These are phyloP conservation scores for Imbricaverruca yamaguchii DNA, from an alignment of 2,888 invertebrate genomes.

Conservation along the genomic window DNA sequence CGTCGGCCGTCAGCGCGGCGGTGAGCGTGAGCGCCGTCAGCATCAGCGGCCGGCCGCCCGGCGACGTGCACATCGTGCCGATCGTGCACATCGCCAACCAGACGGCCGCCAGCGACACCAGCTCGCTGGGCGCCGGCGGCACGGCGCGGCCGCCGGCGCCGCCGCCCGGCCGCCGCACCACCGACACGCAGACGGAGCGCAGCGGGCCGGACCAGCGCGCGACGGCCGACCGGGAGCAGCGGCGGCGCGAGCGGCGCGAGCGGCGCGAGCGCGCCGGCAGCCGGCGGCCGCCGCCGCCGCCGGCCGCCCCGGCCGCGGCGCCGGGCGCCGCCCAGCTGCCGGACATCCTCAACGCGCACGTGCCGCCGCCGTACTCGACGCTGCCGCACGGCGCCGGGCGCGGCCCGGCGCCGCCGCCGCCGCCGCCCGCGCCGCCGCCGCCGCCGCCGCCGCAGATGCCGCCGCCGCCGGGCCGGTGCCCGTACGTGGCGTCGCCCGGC, in stretches of 20 bases:
- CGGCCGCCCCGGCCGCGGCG: neutral
- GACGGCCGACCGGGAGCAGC: neutral
- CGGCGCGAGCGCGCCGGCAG: neutral
- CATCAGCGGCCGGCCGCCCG: neutral
- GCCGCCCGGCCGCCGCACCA: neutral
- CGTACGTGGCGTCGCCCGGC: neutral
- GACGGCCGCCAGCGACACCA: constrained; percentile 10
- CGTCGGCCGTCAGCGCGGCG: neutral
- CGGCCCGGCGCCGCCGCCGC: neutral
- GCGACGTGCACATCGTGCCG: constrained; percentile 7
- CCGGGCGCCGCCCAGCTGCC: neutral
- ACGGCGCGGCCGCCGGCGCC: neutral
- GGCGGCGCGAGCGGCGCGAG: neutral
- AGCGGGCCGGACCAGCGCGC: neutral
- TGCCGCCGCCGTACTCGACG: constrained; percentile 11
- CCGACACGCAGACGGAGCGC: constrained; percentile 3
- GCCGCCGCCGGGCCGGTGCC: neutral
- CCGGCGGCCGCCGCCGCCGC: neutral
- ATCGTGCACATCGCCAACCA: constrained; percentile 15
- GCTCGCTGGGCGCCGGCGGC: neutral
- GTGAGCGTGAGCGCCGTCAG: neutral
- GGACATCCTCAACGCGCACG: constrained; percentile 8
- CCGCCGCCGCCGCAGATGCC: neutral
- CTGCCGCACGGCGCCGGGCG: constrained; percentile 2
- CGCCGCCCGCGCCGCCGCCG: neutral